Conservation (phyloP, 2,797 vertebrate species). For the Bovichtus variegatus region DNA sequence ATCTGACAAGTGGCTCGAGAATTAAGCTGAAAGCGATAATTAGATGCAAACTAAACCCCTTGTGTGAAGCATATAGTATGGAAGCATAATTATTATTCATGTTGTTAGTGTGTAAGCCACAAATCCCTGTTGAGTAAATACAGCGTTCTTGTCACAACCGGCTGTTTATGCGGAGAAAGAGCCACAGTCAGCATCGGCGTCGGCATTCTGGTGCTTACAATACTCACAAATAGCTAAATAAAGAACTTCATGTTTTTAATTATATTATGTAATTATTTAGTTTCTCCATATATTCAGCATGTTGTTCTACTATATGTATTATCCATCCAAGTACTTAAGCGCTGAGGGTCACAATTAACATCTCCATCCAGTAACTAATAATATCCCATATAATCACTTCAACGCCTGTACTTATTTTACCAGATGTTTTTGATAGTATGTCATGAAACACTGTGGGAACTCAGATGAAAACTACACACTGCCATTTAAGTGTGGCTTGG, state of each 20-base stretch:
- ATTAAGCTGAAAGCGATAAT: constrained; percentile 64
- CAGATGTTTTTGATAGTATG: too few species aligned
- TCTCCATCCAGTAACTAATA: not conserved
- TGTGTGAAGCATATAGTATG: constrained; percentile 56
- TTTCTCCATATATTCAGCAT: too few species aligned
- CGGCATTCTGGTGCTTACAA: constrained; percentile 14
- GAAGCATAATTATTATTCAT: constrained; percentile 78
- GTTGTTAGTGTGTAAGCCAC: constrained; percentile 62
- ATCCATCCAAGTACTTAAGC: not conserved
- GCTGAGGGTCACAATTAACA: not conserved
- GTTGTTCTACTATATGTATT: too few species aligned
- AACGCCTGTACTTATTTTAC: too few species aligned
- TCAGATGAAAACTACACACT: not conserved
- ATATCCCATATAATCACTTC: not conserved
- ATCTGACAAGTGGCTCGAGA: constrained; percentile 41
- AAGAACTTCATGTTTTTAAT: not conserved
- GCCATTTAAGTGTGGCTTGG: too few species aligned
- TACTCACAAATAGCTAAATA: too few species aligned
- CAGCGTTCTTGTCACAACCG: constrained; percentile 57
- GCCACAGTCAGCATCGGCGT: constrained; percentile 44
- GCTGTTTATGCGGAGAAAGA: constrained; percentile 52
- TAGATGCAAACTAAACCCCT: constrained; percentile 62
- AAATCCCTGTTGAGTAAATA: constrained; percentile 69
- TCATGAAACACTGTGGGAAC: too few species aligned
- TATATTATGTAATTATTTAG: too few species aligned